Conservation (phyloP, 1,140 invertebrate species). For the Heterodera carotae region DNA sequence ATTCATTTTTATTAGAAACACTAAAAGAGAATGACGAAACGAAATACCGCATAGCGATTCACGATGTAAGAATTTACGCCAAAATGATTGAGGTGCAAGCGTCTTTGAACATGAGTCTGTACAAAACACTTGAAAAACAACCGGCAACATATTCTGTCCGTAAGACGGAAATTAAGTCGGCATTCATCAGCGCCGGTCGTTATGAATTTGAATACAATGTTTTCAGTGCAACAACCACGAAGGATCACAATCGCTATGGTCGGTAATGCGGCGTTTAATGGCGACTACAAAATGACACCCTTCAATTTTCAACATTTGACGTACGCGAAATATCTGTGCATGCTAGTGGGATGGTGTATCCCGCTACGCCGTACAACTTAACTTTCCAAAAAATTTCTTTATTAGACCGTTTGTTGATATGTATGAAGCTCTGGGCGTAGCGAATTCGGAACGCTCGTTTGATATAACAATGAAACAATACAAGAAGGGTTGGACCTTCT, state of each 20-base stretch:
- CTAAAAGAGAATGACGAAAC: not conserved
- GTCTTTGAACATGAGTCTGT: conserved; percentile 30
- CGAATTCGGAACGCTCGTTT: conserved; percentile 5
- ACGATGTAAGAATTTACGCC: conserved; percentile 12
- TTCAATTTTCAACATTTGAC: conserved; percentile 37
- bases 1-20: conserved; percentile 17
- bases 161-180: conserved; percentile 29
- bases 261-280: conserved; percentile 12
- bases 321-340: too few species aligned
- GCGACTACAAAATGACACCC: conserved; percentile 10
- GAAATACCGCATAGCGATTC: conserved; percentile 9
- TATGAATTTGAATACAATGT: too few species aligned
- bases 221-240: not conserved
- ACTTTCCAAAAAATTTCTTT: conserved; percentile 20
- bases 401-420: too few species aligned
- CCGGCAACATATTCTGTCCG: conserved; percentile 29
- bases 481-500: too few species aligned
- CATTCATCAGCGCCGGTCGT: too few species aligned
- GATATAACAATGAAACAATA: too few species aligned
- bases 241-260: conserved; percentile 6
- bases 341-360: conserved; percentile 30
- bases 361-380: conserved; percentile 31
- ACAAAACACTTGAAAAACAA: not conserved
- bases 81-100: too few species aligned
- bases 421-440: conserved; percentile 22